These are phyloP conservation scores for Ondatra zibethicus DNA, from an alignment of 2,113 vertebrate species.

Conservation along the genomic window DNA sequence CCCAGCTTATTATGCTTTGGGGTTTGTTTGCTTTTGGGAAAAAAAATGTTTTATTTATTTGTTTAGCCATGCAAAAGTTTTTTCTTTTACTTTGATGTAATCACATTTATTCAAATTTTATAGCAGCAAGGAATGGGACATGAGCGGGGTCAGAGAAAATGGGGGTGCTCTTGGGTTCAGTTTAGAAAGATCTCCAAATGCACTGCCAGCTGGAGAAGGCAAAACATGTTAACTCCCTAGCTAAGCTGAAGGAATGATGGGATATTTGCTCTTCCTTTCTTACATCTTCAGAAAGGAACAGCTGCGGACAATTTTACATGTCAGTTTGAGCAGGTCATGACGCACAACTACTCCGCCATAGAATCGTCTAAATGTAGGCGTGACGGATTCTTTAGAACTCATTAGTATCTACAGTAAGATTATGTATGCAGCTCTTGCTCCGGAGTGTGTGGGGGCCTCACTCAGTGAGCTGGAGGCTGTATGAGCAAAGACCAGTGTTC, in stretches of 20 bases:
- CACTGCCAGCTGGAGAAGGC: background rate
- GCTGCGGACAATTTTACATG: background rate
- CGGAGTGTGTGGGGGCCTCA: background rate
- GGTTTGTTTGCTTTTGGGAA: background rate
- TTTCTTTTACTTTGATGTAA: background rate
- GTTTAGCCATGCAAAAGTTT: background rate
- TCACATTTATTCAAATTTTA: conserved; percentile 37
- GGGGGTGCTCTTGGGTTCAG: background rate
- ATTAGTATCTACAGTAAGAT: background rate
- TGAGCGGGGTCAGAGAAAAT: background rate
- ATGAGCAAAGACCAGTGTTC: background rate
- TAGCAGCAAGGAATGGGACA: background rate
- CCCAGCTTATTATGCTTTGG: background rate
- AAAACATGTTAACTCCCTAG: background rate
- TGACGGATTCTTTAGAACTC: background rate
- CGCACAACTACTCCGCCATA: accelerated
- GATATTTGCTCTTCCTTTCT: background rate
- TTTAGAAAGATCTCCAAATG: conserved; percentile 1
- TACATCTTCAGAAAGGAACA: background rate
- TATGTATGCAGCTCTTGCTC: background rate
- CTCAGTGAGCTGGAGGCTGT: background rate
- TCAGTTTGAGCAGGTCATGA: background rate
- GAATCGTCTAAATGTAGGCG: background rate
- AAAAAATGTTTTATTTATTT: background rate
- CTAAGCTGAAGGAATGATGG: background rate